Conservation (phyloP, 2,797 vertebrate genomes). For the Cyclopterus lumpus region DNA sequence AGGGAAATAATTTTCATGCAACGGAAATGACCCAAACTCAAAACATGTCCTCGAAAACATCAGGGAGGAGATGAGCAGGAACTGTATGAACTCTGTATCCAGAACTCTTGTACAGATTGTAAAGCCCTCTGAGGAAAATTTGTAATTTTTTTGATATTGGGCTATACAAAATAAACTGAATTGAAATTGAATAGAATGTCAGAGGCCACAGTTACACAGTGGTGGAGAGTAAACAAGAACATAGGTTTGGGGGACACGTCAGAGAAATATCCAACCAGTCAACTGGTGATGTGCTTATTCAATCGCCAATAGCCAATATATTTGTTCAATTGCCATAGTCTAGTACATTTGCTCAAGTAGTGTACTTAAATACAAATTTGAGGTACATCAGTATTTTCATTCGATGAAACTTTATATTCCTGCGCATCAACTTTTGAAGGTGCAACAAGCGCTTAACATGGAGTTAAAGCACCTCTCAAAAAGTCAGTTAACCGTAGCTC, state of each 20-base stretch:
- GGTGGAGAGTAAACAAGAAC: not conserved
- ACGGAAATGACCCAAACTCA: constrained; percentile 32
- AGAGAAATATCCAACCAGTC: not conserved
- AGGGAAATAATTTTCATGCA: constrained; percentile 26
- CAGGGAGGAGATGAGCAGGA: constrained; percentile 5
- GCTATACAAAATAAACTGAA: too few relatives aligned
- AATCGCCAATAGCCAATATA: not conserved
- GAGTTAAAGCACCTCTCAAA: too few relatives aligned
- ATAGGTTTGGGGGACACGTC: not conserved
- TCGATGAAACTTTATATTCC: not conserved
- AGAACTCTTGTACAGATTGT: too few relatives aligned
- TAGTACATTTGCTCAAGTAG: not conserved
- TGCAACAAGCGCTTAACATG: too few relatives aligned
- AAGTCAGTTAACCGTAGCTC: too few relatives aligned
- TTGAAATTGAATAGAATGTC: too few relatives aligned
- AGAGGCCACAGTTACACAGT: not conserved
- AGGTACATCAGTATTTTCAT: not conserved
- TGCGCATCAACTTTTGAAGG: too few relatives aligned
- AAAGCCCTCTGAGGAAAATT: too few relatives aligned
- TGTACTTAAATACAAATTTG: not conserved
- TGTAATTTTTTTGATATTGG: too few relatives aligned
- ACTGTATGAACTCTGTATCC: not conserved
- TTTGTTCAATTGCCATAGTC: not conserved
- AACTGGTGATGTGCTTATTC: too few relatives aligned
- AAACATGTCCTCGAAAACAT: constrained; percentile 6